Evolutionary conservation across 2,113 vertebrate genomes (phyloP), one percentile per base, ranked within the genome.

Genomic region (Caracal caracal): DNA sequence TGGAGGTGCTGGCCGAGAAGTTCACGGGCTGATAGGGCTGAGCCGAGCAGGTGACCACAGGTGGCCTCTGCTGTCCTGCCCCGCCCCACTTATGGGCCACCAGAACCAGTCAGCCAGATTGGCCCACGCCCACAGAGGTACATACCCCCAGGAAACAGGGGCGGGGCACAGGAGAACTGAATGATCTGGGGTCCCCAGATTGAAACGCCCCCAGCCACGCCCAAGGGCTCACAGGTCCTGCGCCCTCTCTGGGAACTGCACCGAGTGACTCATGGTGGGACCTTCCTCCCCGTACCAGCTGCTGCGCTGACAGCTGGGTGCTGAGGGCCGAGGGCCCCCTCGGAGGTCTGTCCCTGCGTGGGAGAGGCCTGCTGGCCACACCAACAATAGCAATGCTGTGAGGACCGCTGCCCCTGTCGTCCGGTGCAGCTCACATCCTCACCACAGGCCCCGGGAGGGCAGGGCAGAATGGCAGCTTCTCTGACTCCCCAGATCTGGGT

Each of bases 1-100:
- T 8, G 6, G 30, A 88, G 12, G 98, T 98, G 93, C 40, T 97
- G 56, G 51, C 95, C 37, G 80, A 97, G 11, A 94, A 96, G 11
- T 17, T 11, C 9, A 24, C 79, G 19, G 61, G 83, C 88, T 6
- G 8, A n/a, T 8, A 47, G 11, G 33, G 43, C 76, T 19, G 37
- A 91, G 53, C 56, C 1, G 0, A 53, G 19, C 24, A 12, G 40
- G 33, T 0, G 28, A 13, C 37, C 28, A 75, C 15, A 3, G 33
- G 26, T 10, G 59, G 20, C 28, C 56, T 24, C 20, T 20, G 40
- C 66, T 43, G 28, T 40, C 28, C 63, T 6, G 43, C 11, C 40
- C 47, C 0, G 0, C 26, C 8, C 26, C 40, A 16, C 12, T 2
- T 12, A 3, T n/a, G n/a, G 28, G 22, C 47, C 85, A 66, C 28